Conservation (phyloP, 2,888 invertebrate genomes). For the Chrysomela aeneicollis region DNA sequence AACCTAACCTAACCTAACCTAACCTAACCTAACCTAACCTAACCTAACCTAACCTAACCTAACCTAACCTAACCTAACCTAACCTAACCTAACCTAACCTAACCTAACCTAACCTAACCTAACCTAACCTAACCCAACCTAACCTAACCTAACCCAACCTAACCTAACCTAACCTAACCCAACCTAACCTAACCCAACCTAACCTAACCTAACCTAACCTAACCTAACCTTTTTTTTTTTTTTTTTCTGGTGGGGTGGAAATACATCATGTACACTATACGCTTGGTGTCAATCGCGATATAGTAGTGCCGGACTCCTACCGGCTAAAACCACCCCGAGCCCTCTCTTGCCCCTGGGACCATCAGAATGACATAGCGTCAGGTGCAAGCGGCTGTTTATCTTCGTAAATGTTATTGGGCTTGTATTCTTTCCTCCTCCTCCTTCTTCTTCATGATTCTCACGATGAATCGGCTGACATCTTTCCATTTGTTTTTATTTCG, state of each 20-base stretch:
- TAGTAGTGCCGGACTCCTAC: slow-evolving; percentile 19
- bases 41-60: too few relatives aligned
- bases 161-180: slow-evolving; percentile 8
- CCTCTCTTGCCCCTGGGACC: slow-evolving; percentile 7
- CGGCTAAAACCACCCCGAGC: slow-evolving; percentile 10
- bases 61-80: too few relatives aligned
- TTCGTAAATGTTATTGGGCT: too few relatives aligned
- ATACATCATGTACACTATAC: slow-evolving; percentile 8
- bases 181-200: slow-evolving; percentile 14
- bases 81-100: too few relatives aligned
- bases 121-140: not conserved
- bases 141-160: too few relatives aligned
- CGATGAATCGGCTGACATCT: not conserved
- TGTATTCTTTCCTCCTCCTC: slow-evolving; percentile 18
- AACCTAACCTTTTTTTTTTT: not conserved
- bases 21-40: too few relatives aligned
- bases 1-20: too few relatives aligned
- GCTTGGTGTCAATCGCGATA: slow-evolving; percentile 10
- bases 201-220: slow-evolving; percentile 14
- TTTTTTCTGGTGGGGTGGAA: not conserved
- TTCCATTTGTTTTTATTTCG: not conserved
- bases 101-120: too few relatives aligned
- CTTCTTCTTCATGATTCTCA: slow-evolving; percentile 14
- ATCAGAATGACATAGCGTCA: not conserved
- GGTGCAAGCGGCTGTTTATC: not conserved